Percentiles rank a stretch among this genome's conserved stretches.
These are phyloP conservation scores for Triplophysa yarkandensis DNA, from an alignment of 2,797 vertebrate species.

Conservation along the genomic window DNA sequence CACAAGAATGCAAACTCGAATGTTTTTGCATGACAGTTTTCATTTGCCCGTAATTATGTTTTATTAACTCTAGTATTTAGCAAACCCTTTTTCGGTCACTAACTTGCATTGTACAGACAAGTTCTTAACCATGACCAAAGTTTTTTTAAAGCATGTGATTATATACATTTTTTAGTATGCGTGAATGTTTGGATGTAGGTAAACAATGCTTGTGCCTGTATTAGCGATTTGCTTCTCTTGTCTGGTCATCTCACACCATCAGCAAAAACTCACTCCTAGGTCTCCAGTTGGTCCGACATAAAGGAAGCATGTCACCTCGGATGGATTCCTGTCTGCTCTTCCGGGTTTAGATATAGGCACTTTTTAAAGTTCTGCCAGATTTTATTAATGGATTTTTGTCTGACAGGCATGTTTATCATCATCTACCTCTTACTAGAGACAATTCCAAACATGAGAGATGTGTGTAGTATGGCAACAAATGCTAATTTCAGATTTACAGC, in stretches of 20 bases:
- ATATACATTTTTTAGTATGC: conserved; percentile 64
- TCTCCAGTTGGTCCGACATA: neutral
- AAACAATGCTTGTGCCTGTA: conserved; percentile 49
- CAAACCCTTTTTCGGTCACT: conserved; percentile 29
- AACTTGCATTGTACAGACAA: conserved; percentile 61
- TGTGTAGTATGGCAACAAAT: conserved; percentile 26
- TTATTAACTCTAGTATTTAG: conserved; percentile 47
- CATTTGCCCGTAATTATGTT: conserved; percentile 1
- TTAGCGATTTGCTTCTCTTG: conserved; percentile 47
- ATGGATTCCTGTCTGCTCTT: conserved; percentile 7
- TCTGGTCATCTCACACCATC: conserved; percentile 50
- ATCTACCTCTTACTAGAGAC: conserved; percentile 44
- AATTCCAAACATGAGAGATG: conserved; percentile 16
- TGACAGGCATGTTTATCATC: conserved; percentile 43
- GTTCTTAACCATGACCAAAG: conserved; percentile 53
- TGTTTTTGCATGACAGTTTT: conserved; percentile 38
- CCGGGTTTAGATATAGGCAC: conserved; percentile 26
- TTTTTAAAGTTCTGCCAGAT: conserved; percentile 20
- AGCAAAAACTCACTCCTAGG: conserved; percentile 25
- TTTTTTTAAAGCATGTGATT: conserved; percentile 69
- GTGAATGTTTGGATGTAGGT: conserved; percentile 32
- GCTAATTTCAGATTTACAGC: conserved; percentile 40
- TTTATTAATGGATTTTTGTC: conserved; percentile 39
- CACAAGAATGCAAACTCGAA: conserved; percentile 24
- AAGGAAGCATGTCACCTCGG: conserved; percentile 34